Percentiles rank a stretch among this genome's conserved stretches.
Conservation (phyloP, 2,797 vertebrate species). For the Balearica regulorum region DNA sequence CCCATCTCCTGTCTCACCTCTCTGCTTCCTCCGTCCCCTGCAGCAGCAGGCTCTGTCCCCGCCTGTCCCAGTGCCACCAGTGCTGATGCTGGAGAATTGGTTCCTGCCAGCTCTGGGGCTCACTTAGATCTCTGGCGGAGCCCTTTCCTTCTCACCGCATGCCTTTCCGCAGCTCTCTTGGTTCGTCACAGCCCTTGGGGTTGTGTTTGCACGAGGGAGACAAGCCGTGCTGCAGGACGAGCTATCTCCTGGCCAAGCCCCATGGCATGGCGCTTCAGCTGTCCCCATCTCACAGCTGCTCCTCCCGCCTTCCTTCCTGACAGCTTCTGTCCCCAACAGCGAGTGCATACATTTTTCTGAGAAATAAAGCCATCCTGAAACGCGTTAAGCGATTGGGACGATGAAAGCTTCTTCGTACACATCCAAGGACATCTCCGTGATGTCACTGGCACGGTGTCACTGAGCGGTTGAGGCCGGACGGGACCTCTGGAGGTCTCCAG, state of each 20-base stretch:
- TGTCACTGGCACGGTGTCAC: background rate
- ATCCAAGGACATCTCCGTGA: background rate
- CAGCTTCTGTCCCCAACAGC: background rate
- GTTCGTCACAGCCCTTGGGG: background rate
- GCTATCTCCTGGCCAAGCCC: background rate
- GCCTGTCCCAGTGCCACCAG: background rate
- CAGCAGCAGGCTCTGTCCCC: background rate
- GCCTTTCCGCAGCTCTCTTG: background rate
- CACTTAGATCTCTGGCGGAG: background rate
- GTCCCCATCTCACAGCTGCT: background rate
- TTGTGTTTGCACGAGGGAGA: background rate
- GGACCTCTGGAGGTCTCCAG: background rate
- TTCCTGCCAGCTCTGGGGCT: background rate
- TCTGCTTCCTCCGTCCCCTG: background rate
- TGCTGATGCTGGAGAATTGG: background rate
- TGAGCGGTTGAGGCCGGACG: background rate
- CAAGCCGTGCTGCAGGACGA: rapidly evolving
- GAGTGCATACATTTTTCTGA: background rate
- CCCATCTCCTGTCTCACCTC: background rate
- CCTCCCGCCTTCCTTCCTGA: background rate
- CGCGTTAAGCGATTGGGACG: background rate
- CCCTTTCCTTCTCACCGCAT: background rate
- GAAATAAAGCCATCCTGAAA: background rate
- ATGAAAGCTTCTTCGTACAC: rapidly evolving
- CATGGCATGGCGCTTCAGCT: background rate